Base-by-base conservation (phyloP, 2,113 vertebrate species). In the Empidonax alnorum region DNA sequence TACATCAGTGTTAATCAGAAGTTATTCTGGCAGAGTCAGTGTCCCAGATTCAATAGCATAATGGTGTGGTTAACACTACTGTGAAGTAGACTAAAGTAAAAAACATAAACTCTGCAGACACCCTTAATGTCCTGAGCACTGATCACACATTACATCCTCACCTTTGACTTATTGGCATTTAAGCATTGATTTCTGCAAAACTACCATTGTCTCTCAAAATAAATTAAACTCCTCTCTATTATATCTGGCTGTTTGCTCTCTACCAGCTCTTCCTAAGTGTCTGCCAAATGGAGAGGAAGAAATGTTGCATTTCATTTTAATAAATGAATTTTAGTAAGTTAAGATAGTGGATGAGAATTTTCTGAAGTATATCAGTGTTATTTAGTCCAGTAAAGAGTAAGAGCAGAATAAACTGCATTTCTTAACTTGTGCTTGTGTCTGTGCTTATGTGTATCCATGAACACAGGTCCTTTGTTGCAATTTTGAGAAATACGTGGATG, bases 1-100 rank as follows among this genome's bases (percentile, higher is more conserved):
- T 37, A 47, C 14, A 65, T 5, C 12, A 23, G 12, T 47, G 33
- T 84, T 59, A 88, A 84, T 77, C 35, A 67, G 50, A 58, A 77
- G 21, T 25, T 12, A 7, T 76, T 37, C 30, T 5, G 4, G 10
- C 0, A 0, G 42, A 78, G 31, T 61, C 66, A 53, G 33, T 33
- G 37, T 47, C 42, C 35, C 41, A 44, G 53, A 49, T 46, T 56
- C 53, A 87, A 22, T 4, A 77, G 23, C 4, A 3, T 35, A 84
- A 50, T 0, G 3, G 9, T 5, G 27, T 44, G 23, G 23, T 71
- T 83, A 62, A 46, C 3, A 10, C n/a, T 35, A 22, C 25, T 50
- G 37, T 47, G 59, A 89, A 79, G 53, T 4, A 63, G 24, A 42
- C 7, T 30, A 39, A 88, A 39, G 27, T 66, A 35, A 53, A 78